These are phyloP conservation scores for Antechinus stuartii DNA, from an alignment of 2,113 vertebrate species.

Conservation along the genomic window DNA sequence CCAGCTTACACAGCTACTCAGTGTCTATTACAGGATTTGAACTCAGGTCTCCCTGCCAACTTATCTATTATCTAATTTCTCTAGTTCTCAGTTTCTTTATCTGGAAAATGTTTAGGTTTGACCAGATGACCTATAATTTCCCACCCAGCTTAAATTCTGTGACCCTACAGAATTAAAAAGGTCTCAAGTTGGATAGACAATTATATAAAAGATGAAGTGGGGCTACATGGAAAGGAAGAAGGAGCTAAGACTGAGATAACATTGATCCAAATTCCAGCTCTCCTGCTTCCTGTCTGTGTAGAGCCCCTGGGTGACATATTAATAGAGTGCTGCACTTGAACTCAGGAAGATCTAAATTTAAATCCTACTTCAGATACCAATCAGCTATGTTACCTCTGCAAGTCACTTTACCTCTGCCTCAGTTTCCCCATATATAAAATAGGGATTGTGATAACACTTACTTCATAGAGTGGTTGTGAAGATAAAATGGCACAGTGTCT, in stretches of 20 bases:
- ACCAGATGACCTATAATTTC: background rate
- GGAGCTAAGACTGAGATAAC: background rate
- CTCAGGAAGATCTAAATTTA: background rate
- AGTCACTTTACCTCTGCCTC: background rate
- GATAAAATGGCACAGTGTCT: background rate
- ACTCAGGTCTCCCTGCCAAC: background rate
- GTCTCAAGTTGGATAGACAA: background rate
- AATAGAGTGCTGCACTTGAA: background rate
- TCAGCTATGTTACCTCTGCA: background rate
- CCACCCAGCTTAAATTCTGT: background rate
- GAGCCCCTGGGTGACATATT: background rate
- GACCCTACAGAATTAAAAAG: background rate
- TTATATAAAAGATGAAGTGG: background rate
- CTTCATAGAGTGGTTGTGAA: background rate
- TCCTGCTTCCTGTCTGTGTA: background rate
- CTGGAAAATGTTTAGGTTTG: background rate
- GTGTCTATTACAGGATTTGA: background rate
- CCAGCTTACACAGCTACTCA: background rate
- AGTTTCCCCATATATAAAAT: background rate
- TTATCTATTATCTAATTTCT: background rate
- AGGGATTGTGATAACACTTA: background rate
- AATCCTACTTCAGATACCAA: background rate
- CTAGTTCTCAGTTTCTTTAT: background rate
- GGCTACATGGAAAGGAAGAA: background rate
- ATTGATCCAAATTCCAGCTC: background rate